Base-by-base conservation (phyloP, 1,140 invertebrate species). In the Lepidurus apus region DNA sequence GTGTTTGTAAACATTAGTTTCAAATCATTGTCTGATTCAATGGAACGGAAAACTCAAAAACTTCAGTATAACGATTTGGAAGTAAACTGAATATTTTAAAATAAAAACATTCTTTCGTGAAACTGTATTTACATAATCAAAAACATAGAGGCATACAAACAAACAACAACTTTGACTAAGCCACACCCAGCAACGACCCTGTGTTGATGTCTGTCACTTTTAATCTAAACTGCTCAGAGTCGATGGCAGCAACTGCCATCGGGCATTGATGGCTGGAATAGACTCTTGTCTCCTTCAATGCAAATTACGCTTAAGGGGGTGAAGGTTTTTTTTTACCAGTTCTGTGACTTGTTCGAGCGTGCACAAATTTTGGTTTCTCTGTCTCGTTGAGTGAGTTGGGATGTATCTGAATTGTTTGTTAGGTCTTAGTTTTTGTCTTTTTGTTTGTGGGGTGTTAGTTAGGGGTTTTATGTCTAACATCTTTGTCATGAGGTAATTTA, bases 341-440 rank as follows among this genome's bases (percentile, higher is more conserved):
- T 76, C 75, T 26, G n/a, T n/a, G 6, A 76, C 17, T 43, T 76
- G 21, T 42, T 76, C 75, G 17, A 26, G 42, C 21, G n/a, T 76
- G 7, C 9, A 47, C 9, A 11, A 1, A 17, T 1, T 47, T 47
- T 47, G 9, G 9, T 47, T 9, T 17, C 9, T 47, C 45, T 47
- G 45, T 47, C 45, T 47, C 9, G 45, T 47, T 9, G 3, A 47
- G 17, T 2, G 17, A 17, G 45, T 47, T 47, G 44, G 42, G n/a
- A 42, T 42, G 42, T 44, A 42, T 17, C 45, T 47, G 17, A 17
- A 1, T 11, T 42, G 9, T 43, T 76, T 44, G 42, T 44, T 74
- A 42, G 11, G 42, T 11, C 10, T 21, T n/a, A 2, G 75, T 42
- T 11, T 76, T 9, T 26, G 21, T 43, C 34, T 42, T 24, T 26